Base-by-base conservation (phyloP, 2,113 vertebrate genomes). In the Corydoras sp. region DNA sequence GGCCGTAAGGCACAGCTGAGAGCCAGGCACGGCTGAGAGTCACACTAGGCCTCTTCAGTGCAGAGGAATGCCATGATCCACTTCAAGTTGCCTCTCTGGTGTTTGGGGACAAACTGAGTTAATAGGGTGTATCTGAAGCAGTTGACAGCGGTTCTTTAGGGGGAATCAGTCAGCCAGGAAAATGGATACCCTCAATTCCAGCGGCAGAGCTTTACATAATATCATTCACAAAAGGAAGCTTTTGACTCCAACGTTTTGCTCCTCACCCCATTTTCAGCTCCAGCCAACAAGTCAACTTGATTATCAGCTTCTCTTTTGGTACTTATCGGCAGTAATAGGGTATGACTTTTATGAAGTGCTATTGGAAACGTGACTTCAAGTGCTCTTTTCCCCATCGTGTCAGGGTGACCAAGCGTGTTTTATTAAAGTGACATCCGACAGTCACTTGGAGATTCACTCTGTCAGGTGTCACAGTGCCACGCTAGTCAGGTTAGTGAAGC, bases 401-500 rank as follows among this genome's bases (percentile, higher is more conserved):
- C 80, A 81, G 86, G 84, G 77, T 83, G 81, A 84, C 80, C 80
- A 71, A 86, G 83, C 77, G 82, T 81, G 78, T 86, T 88, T 53
- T 86, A 87, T 82, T 86, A 84, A 80, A 82, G 73, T 86, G 86
- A 86, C 86, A 82, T 72, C 76, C 80, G 81, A 81, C 84, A 83
- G 80, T 87, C 85, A 84, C 76, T 84, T 78, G 76, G 79, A 84
- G 84, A 85, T 82, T 79, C 67, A 77, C 82, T 82, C 79, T 86
- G 85, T 86, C 84, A 87, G 80, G 79, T 81, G 76, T 80, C 71
- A 81, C 80, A 69, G 71, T 79, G 81, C 82, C 79, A 81, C 81
- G 77, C 65, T 58, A 72, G 72, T 73, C 71, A 85, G 86, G 86
- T 86, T 88, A 86, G 86, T 83, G 83, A 72, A 79, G 79, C 82